Evolutionary conservation across 2,113 vertebrate genomes (phyloP).

Genomic region (Perca schrenkii): DNA sequence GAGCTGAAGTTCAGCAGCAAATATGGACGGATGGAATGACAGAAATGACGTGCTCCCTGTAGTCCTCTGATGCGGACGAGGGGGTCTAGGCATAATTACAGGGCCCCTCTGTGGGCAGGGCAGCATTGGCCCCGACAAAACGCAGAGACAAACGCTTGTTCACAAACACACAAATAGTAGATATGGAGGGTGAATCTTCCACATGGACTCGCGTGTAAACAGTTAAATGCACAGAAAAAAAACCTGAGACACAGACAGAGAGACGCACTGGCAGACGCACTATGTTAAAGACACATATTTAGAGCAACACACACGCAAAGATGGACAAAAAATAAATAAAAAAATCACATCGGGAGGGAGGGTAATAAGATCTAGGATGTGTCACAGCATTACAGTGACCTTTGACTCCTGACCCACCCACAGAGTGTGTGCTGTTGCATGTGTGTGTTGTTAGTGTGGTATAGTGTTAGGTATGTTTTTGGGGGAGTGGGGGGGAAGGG

Average conservation of each 20-base stretch:
- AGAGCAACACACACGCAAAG: not conserved
- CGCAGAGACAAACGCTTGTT: slow-evolving; percentile 41
- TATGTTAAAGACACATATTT: not conserved
- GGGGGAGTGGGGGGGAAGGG: too few relatives aligned
- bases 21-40: slow-evolving; percentile 13
- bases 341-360: slow-evolving; percentile 10
- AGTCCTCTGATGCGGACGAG: slow-evolving; percentile 48
- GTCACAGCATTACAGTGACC: slow-evolving; percentile 61
- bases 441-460: slow-evolving; percentile 39
- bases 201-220: slow-evolving; percentile 47
- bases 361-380: slow-evolving; percentile 73
- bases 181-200: slow-evolving; percentile 30
- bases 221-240: slow-evolving; percentile 7
- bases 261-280: not conserved
- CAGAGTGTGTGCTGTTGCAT: slow-evolving; percentile 40
- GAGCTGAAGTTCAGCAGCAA: slow-evolving; percentile 36
- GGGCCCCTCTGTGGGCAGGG: slow-evolving; percentile 59
- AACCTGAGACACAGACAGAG: slow-evolving; percentile 10
- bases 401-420: slow-evolving; percentile 61
- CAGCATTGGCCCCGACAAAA: slow-evolving; percentile 47
- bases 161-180: slow-evolving; percentile 50
- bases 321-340: not conserved
- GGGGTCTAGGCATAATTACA: slow-evolving; percentile 74
- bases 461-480: slow-evolving; percentile 33
- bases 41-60: slow-evolving; percentile 31